These are phyloP conservation scores for Epinephelus cyanopodus DNA, from an alignment of 2,113 vertebrate genomes.

Conservation along the genomic window DNA sequence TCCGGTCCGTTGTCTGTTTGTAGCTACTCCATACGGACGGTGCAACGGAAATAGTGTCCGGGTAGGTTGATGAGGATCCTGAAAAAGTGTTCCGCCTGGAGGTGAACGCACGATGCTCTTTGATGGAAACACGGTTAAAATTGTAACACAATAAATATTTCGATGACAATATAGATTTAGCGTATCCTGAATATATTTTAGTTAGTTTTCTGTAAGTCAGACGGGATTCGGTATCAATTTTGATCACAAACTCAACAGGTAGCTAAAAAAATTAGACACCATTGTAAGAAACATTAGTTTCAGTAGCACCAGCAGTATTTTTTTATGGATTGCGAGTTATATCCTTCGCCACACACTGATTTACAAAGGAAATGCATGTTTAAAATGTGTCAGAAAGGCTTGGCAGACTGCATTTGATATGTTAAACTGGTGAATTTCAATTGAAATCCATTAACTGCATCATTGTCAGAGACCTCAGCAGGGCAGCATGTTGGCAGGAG, in stretches of 20 bases:
- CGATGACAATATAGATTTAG: neutral
- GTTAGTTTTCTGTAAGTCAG: neutral
- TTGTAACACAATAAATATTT: too few relatives aligned
- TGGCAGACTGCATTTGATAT: slow-evolving; percentile 66
- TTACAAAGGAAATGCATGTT: neutral
- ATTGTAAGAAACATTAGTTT: neutral
- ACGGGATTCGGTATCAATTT: neutral
- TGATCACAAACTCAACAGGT: neutral
- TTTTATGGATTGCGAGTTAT: neutral
- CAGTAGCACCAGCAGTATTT: neutral
- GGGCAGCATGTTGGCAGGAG: slow-evolving; percentile 28
- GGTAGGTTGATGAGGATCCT: fast-evolving
- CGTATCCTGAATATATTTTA: too few relatives aligned
- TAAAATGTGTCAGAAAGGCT: neutral
- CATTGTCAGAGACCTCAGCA: slow-evolving; percentile 50
- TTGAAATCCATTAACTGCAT: slow-evolving; percentile 55
- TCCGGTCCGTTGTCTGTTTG: slow-evolving; percentile 21
- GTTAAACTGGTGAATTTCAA: slow-evolving; percentile 68
- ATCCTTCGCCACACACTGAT: neutral
- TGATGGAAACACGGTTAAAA: neutral
- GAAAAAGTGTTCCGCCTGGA: neutral
- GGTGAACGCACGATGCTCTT: neutral
- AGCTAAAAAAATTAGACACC: neutral
- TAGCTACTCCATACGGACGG: slow-evolving; percentile 55
- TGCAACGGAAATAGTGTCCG: slow-evolving; percentile 59